Evolutionary conservation across 2,113 vertebrate species (phyloP).

Genomic region (Globicephala melas): DNA sequence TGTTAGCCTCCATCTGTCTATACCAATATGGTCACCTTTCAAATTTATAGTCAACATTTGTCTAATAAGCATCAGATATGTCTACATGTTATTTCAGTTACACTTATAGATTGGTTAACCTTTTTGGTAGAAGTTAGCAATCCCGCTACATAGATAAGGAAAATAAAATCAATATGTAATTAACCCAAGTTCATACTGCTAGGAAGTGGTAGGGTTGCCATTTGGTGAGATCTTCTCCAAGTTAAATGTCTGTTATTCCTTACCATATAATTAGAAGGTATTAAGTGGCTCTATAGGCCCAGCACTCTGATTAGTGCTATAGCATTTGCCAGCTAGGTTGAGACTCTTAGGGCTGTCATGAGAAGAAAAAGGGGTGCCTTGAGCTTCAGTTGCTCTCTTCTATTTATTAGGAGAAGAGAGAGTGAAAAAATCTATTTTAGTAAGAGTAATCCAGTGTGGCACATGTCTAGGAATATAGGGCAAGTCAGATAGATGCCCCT

Average conservation of each 20-base stretch:
- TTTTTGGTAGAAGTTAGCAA: neutral
- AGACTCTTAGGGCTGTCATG: neutral
- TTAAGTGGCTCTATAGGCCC: neutral
- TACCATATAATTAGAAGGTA: neutral
- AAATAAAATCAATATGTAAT: neutral
- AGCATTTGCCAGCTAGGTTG: neutral
- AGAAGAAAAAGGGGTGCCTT: neutral
- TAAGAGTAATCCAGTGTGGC: neutral
- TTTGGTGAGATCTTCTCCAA: neutral
- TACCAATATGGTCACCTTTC: neutral
- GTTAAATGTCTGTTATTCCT: neutral
- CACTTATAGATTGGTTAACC: neutral
- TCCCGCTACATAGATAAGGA: neutral
- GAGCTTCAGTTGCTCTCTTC: neutral
- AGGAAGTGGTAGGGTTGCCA: neutral
- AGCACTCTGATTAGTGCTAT: neutral
- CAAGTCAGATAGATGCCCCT: neutral
- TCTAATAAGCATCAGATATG: neutral
- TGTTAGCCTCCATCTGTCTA: neutral
- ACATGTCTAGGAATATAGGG: neutral
- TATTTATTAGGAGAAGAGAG: neutral
- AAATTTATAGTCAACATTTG: constrained; percentile 8
- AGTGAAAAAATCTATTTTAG: neutral
- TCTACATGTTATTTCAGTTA: neutral
- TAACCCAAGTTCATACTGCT: neutral